Evolutionary conservation across 2,888 invertebrate genomes (phyloP).

Genomic region (Aphodius granarius): DNA sequence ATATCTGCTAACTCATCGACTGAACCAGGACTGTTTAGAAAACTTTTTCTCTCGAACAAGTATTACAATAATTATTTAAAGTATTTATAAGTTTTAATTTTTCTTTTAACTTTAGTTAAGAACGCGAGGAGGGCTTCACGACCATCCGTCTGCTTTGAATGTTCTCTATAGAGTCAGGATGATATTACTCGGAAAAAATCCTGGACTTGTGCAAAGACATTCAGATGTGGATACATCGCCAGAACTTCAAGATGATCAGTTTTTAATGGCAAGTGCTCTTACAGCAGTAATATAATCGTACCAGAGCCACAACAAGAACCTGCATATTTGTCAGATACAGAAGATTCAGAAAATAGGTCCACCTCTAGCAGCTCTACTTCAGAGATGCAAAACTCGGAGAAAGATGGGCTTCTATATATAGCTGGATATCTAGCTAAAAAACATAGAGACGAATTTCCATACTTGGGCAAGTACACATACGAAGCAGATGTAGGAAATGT

Average conservation of each 20-base stretch:
- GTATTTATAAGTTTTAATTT: neutral
- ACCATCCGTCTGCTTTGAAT: conserved; percentile 33
- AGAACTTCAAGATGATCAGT: conserved; percentile 22
- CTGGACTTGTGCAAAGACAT: conserved; percentile 24
- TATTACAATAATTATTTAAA: neutral
- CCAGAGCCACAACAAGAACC: neutral
- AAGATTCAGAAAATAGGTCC: no score
- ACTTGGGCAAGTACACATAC: conserved; percentile 16
- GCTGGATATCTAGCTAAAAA: conserved; percentile 9
- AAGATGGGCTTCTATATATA: conserved; percentile 6
- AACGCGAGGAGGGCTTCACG: conserved; percentile 32
- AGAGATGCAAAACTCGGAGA: neutral
- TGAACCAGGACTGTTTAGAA: conserved; percentile 32
- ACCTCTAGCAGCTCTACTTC: no score
- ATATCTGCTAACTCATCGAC: conserved; percentile 28
- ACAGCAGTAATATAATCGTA: conserved; percentile 11
- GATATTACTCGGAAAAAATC: conserved; percentile 32
- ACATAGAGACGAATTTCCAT: neutral
- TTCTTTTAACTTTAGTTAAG: conserved; percentile 29
- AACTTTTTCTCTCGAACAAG: conserved; percentile 25
- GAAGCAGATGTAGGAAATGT: conserved; percentile 1
- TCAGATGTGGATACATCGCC: conserved; percentile 18
- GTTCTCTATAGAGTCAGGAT: conserved; percentile 29
- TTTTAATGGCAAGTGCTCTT: conserved; percentile 21
- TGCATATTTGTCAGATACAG: no score